Base-by-base conservation (phyloP, 2,888 invertebrate species). In the Lissocephala sabroskyi region DNA sequence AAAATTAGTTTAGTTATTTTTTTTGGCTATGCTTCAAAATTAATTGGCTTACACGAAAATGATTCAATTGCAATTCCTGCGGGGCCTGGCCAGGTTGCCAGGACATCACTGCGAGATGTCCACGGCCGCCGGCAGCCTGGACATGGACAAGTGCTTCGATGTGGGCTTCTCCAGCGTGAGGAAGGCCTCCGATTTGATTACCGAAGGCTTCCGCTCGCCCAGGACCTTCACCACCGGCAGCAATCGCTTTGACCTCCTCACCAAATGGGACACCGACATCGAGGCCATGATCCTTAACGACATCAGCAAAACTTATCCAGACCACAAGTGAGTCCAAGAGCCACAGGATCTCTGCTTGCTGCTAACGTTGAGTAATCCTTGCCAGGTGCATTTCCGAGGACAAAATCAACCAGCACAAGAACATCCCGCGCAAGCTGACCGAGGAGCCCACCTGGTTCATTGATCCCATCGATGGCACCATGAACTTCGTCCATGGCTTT, bases 391-490 rank as follows among this genome's bases (percentile, higher is more conserved):
- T 23, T 5, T 23, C 23, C 23, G 23, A 5, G 23, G 23, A 23
- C 23, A 23, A 7, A 23, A 23, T 5, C 7, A 23, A n/a, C n/a
- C n/a, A n/a, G n/a, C n/a, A n/a, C n/a, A 13, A 11, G 30, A n/a
- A 10, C 10, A 41, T 7, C 3, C 0, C 6, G 10, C 10, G 3
- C 4, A 9, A 1, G 13, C 17, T 49, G 6, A 47, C 37, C 3
- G 28, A 54, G 9, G 13, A 33, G 1, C 98, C 98, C 3, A 99
- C 98, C 0, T 98, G 97, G 97, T 92, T 98, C 41, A 97, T 97
- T 56, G 97, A 99, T 85, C 99, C 99, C 0, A 92, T 99, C 4
- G 99, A 99, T 86, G 99, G 99, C 1, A 99, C 99, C 0, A 93
- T 97, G 88, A 99, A 99, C 85, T 99, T 99, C 84, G 94, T 99